Conservation (phyloP, 2,797 vertebrate genomes). For the Heliangelus exortis region DNA sequence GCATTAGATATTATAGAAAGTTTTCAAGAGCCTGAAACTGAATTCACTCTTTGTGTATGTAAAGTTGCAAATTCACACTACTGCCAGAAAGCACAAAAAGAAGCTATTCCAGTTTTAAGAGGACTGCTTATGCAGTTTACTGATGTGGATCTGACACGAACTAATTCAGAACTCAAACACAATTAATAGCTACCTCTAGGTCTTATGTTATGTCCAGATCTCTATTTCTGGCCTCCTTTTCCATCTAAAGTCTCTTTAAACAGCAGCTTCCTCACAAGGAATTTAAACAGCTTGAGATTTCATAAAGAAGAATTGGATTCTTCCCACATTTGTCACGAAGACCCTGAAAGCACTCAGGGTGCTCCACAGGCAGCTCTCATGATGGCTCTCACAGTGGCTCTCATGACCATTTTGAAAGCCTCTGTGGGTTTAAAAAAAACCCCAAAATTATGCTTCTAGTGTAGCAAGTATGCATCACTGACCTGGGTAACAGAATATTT, state of each 20-base stretch:
- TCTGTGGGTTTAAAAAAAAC: neutral
- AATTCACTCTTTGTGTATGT: neutral
- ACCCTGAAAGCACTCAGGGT: neutral
- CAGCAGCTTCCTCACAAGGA: neutral
- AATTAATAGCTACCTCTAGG: neutral
- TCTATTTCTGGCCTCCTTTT: neutral
- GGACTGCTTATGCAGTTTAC: neutral
- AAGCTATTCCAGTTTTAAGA: slow-evolving; percentile 9
- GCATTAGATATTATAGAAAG: neutral
- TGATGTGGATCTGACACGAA: slow-evolving; percentile 27
- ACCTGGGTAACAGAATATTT: neutral
- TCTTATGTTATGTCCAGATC: neutral
- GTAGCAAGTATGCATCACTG: rapidly evolving
- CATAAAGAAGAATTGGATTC: neutral
- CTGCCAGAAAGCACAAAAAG: neutral
- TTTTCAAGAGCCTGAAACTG: neutral
- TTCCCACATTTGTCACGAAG: neutral
- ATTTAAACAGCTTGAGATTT: neutral
- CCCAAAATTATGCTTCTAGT: rapidly evolving
- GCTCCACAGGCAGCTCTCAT: neutral
- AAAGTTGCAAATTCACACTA: neutral
- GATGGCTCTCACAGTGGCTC: neutral
- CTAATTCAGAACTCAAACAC: slow-evolving; percentile 7
- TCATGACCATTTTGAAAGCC: neutral
- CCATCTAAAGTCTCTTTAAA: neutral